Evolutionary conservation across 2,888 invertebrate species (phyloP).

Genomic region (Prosopocoilus inquinatus): DNA sequence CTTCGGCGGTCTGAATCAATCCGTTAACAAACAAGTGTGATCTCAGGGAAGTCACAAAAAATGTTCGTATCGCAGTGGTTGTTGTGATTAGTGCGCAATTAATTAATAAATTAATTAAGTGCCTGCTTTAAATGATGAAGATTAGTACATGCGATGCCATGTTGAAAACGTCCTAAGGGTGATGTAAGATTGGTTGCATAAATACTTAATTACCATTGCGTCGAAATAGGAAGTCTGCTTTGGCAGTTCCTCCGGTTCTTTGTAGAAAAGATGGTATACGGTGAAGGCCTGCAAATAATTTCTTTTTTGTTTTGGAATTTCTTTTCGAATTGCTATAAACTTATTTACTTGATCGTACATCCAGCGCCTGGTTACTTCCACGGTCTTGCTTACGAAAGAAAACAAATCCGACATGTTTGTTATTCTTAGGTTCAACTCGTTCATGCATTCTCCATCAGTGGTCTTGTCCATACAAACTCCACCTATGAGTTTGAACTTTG

Average conservation of each 20-base stretch:
- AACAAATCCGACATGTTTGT: slow-evolving; percentile 7
- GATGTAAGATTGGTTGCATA: too few relatives aligned
- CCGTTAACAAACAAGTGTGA: too few relatives aligned
- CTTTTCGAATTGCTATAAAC: background rate
- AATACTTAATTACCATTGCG: slow-evolving; percentile 15
- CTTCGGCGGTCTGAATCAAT: too few relatives aligned
- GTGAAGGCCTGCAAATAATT: background rate
- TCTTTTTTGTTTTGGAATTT: background rate
- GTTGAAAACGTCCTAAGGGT: too few relatives aligned
- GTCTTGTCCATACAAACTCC: slow-evolving; percentile 2
- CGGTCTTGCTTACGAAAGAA: slow-evolving; percentile 9
- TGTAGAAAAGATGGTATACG: background rate
- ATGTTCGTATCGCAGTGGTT: too few relatives aligned
- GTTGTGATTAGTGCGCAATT: too few relatives aligned
- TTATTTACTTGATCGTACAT: slow-evolving; percentile 12
- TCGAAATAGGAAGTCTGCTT: slow-evolving; percentile 9
- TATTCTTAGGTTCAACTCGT: background rate
- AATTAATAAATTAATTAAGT: too few relatives aligned
- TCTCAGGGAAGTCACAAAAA: too few relatives aligned
- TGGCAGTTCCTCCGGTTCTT: background rate
- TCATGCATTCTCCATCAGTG: background rate
- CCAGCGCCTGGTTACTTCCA: slow-evolving; percentile 10
- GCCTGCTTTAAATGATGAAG: too few relatives aligned
- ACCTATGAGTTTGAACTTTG: slow-evolving; percentile 3
- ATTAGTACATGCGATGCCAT: too few relatives aligned